A percentile compares a stretch with the other conserved stretches of the same genome.
Evolutionary conservation across 2,113 vertebrate genomes (phyloP).

Genomic region (Nanorana parkeri): DNA sequence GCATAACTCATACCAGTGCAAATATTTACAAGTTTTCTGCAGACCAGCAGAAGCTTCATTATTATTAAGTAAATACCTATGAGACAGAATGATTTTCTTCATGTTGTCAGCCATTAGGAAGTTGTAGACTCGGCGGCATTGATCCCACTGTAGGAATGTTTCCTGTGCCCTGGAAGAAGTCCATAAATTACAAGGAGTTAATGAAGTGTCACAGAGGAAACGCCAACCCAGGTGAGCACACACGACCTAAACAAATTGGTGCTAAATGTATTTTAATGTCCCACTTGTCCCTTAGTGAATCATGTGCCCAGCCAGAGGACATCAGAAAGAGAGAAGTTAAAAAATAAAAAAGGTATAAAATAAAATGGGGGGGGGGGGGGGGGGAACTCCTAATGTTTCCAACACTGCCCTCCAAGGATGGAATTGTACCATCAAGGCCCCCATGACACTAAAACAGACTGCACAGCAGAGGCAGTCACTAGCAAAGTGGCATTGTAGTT

Average conservation of each 20-base stretch:
- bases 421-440: no score
- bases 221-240: not conserved
- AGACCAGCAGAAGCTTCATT: not conserved
- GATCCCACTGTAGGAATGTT: constrained; percentile 98
- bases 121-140: constrained; percentile 96
- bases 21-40: not conserved
- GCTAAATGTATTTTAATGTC: not conserved
- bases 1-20: not conserved
- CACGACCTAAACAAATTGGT: not conserved
- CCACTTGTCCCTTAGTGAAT: no score
- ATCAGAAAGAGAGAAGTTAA: no score
- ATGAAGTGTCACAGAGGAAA: constrained; percentile 11
- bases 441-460: no score
- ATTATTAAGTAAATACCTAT: constrained; percentile 84
- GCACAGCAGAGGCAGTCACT: no score
- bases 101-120: constrained; percentile 99
- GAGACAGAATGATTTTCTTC: constrained; percentile 98
- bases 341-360: no score
- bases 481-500: no score
- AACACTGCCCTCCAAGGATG: no score
- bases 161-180: constrained; percentile 86
- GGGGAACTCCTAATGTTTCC: no score
- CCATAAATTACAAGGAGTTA: constrained; percentile 7
- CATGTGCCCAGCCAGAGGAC: no score
- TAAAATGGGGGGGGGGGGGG: no score